phyloP scores from a whole-genome alignment of 2,113 vertebrate species.

The Dasyurus viverrinus region DNA sequence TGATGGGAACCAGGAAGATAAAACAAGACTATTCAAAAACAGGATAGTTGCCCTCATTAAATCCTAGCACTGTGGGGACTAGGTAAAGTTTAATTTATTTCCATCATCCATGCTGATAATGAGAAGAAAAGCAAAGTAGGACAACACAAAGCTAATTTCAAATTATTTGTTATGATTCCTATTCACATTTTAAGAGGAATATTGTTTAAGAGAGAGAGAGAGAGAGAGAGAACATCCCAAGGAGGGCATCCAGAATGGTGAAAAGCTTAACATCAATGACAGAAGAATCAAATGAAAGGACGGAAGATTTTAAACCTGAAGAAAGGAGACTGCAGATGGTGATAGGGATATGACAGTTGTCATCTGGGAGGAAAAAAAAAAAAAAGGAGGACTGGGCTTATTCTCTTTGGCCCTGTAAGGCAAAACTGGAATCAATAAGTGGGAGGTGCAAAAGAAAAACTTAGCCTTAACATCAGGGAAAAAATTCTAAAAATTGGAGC shows the following conservation, averaged over 20 bases:
- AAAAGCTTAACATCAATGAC: not conserved
- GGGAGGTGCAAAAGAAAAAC: not conserved
- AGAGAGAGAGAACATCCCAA: not conserved
- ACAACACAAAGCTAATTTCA: not conserved
- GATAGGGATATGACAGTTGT: accelerated
- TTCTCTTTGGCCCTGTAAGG: not conserved
- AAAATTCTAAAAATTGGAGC: too few relatives aligned
- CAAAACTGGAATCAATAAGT: not conserved
- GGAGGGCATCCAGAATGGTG: not conserved
- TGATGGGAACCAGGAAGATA: not conserved
- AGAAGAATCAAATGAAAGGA: not conserved
- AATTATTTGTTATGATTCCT: not conserved
- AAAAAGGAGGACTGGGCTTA: not conserved
- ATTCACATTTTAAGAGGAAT: not conserved
- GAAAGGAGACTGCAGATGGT: not conserved
- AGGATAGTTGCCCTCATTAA: not conserved
- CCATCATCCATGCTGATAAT: not conserved
- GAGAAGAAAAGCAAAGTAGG: not conserved
- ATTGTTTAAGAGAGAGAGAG: not conserved
- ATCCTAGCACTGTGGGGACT: not conserved
- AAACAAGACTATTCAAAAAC: not conserved
- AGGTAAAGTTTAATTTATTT: not conserved
- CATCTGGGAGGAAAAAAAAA: not conserved
- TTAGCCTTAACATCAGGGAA: not conserved
- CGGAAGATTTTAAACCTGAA: not conserved